These are phyloP conservation scores for Harpagus bidentatus DNA, from an alignment of 2,113 vertebrate species.

Conservation along the genomic window DNA sequence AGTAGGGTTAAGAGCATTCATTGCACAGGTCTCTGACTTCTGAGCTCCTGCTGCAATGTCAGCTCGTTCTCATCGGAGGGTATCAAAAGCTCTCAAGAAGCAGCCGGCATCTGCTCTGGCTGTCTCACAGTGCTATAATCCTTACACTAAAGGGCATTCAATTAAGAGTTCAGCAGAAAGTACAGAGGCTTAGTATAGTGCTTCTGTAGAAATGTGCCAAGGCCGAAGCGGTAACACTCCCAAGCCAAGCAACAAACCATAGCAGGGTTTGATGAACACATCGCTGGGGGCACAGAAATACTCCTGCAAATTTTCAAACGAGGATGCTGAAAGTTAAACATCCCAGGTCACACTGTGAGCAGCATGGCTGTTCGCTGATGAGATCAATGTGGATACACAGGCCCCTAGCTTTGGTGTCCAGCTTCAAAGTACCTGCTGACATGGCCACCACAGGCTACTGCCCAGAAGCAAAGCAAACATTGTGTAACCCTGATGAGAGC, in stretches of 20 bases:
- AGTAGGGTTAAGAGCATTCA: neutral
- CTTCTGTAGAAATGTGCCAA: neutral
- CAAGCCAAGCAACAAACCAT: neutral
- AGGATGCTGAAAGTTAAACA: neutral
- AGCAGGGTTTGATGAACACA: neutral
- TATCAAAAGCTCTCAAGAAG: neutral
- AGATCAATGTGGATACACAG: rapidly evolving
- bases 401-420: neutral
- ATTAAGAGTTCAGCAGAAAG: neutral
- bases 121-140: neutral
- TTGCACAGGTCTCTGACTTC: neutral
- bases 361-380: neutral
- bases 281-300: neutral
- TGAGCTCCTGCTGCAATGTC: neutral
- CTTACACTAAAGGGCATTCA: neutral
- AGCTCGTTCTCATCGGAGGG: neutral
- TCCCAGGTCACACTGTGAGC: neutral
- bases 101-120: neutral
- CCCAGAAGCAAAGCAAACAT: neutral
- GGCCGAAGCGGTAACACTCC: neutral
- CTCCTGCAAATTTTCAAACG: neutral
- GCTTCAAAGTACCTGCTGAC: neutral
- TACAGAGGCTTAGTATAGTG: neutral
- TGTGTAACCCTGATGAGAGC: neutral
- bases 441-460: neutral